Conservation (phyloP, 1,140 invertebrate species). For the Daktulosphaira vitifoliae region DNA sequence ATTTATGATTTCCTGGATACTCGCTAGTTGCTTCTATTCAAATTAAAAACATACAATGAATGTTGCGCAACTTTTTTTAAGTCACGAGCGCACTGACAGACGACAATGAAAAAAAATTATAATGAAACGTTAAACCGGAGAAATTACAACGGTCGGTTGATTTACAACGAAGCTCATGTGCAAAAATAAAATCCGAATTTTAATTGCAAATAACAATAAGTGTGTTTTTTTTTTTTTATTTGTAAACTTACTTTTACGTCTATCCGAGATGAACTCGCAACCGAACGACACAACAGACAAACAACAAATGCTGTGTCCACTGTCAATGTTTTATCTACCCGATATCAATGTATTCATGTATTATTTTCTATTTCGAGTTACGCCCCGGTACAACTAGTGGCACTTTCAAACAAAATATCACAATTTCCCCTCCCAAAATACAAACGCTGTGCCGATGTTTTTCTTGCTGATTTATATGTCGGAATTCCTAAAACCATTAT, state of each 20-base stretch:
- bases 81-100: no score
- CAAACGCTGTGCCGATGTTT: not conserved
- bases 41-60: no score
- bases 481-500: conserved; percentile 27
- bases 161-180: no score
- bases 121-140: not conserved
- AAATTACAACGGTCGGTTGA: no score
- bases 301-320: not conserved
- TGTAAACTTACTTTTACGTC: no score
- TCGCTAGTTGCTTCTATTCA: no score
- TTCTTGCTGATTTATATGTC: conserved; percentile 30
- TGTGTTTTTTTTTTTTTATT: no score
- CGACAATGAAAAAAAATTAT: not conserved
- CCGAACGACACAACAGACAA: not conserved
- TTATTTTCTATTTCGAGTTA: conserved; percentile 1
- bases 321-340: not conserved
- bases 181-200: no score
- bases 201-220: no score
- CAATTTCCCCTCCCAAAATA: not conserved
- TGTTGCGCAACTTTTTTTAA: no score
- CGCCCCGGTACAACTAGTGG: not conserved
- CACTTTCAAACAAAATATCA: not conserved
- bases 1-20: conserved; percentile 25
- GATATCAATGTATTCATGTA: no score
- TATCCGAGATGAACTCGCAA: not conserved